Evolutionary conservation across 2,888 invertebrate species (phyloP), one percentile per base, ranked within the genome.

Genomic region (Augochlorella aurata): DNA sequence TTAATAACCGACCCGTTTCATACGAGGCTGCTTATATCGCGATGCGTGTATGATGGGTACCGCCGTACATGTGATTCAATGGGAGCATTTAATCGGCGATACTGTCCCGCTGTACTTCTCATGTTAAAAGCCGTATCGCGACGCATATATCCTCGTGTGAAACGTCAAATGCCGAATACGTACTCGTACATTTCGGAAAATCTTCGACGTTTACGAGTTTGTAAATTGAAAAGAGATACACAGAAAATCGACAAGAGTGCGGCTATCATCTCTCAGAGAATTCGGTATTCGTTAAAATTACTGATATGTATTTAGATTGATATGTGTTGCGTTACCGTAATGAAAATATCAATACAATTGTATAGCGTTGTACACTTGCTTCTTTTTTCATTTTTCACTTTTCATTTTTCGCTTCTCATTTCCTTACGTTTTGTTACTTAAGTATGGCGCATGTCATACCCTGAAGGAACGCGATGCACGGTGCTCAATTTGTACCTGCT

Each of bases 281-380:
- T 82, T 77, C 79, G 69, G 45, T 74, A 77, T 54, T 71, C 79
- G 69, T 83, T 83, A 79, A 68, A 65, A 77, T 88, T 86, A 86
- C 58, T 87, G 89, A 88, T 88, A 88, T 87, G 89, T 88, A 84
- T 83, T 74, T 78, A 81, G 82, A 87, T 52, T 86, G 89, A 88
- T 88, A 88, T 88, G 89, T 84, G 85, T 86, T 77, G 78, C 78
- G 65, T 89, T 86, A 83, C 68, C 82, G 86, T 86, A 89, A 84
- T 88, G 88, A 87, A 88, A 88, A 88, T 89, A 89, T 87, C 74
- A 89, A 70, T 89, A 88, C 76, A 78, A 65, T 74, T 76, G 74
- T 70, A 88, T 73, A 88, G 79, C 75, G 69, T 76, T 78, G 70
- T 68, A 77, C 79, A 79, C 69, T 74, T 74, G 68, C 38, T 72